Base-by-base conservation (phyloP, 2,888 invertebrate genomes). In the Fabriciana adippe region DNA sequence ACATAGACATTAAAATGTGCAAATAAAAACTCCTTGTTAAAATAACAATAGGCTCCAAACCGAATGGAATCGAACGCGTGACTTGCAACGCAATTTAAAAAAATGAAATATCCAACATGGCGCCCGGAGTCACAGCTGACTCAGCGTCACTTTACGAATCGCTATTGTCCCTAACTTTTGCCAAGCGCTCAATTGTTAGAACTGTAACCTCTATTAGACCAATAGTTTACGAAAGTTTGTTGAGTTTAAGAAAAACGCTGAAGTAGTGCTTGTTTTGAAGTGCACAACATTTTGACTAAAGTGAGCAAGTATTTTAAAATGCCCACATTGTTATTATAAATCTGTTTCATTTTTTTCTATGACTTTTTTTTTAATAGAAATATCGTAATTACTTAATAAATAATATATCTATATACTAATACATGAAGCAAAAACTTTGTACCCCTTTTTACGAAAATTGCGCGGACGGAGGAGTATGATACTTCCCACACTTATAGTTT, bases 51-150 rank as follows among this genome's bases (percentile, higher is more conserved):
- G 73, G 73, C 68, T 69, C 68, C 59, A 68, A 71, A 69, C 68
- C 68, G 73, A 74, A 73, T 68, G 72, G 73, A 70, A 74, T 75
- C 68, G 72, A 73, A 72, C 73, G 76, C 70, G 74, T 76, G 77
- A 76, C 76, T 73, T 75, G 76, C 73, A 71, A 73, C 75, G 80
- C 81, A 81, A 78, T 86, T 84, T 75, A 79, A 86, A 88, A 86
- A 85, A 80, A 82, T 83, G 35, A 35, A 85, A 87, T 81, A 79
- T 81, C 76, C 83, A 87, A 88, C 75, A 88, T 89, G 86, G 87
- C 83, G 79, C 72, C 72, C 74, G 77, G 73, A 79, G 80, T 82
- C 81, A 82, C 88, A 89, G 89, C 90, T 90, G 89, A 90, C 82
- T 89, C 88, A 81, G 87, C 89, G 80, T 78, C 84, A 86, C 84